Evolutionary conservation across 2,113 vertebrate genomes (phyloP).

Genomic region (Caretta caretta): DNA sequence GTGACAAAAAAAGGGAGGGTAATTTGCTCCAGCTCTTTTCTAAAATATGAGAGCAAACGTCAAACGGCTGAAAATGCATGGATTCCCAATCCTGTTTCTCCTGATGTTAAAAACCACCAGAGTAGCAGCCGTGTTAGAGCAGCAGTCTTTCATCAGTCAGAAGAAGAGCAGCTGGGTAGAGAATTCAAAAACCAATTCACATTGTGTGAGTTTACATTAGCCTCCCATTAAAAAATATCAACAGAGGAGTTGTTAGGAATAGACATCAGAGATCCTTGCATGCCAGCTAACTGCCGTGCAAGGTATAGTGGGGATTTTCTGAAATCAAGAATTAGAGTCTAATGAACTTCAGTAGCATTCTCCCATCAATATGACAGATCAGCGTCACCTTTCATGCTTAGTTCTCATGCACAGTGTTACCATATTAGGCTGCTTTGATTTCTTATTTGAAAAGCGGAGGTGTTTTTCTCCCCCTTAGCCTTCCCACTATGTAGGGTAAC

Average conservation of each 20-base stretch:
- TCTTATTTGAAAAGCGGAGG: neutral
- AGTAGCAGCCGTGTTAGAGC: neutral
- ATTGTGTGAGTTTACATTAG: rapidly evolving
- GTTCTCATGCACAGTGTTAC: neutral
- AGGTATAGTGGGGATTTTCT: neutral
- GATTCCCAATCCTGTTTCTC: neutral
- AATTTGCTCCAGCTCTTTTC: neutral
- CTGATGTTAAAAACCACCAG: neutral
- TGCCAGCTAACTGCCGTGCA: neutral
- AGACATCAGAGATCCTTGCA: neutral
- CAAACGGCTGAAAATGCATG: neutral
- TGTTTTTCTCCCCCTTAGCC: neutral
- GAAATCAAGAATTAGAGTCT: neutral
- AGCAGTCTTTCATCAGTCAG: neutral
- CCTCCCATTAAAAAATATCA: neutral
- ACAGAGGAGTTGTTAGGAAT: rapidly evolving
- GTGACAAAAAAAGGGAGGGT: neutral
- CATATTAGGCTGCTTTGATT: neutral
- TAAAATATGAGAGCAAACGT: neutral
- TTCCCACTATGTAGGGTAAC: neutral
- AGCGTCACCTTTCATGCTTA: neutral
- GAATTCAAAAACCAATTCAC: neutral
- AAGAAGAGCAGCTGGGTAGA: neutral
- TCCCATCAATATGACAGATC: neutral
- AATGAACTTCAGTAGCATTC: neutral